A percentile compares a stretch with the other conserved stretches of the same genome.
phyloP scores from a whole-genome alignment of 2,797 vertebrate species.

The Clarias pachynema region DNA sequence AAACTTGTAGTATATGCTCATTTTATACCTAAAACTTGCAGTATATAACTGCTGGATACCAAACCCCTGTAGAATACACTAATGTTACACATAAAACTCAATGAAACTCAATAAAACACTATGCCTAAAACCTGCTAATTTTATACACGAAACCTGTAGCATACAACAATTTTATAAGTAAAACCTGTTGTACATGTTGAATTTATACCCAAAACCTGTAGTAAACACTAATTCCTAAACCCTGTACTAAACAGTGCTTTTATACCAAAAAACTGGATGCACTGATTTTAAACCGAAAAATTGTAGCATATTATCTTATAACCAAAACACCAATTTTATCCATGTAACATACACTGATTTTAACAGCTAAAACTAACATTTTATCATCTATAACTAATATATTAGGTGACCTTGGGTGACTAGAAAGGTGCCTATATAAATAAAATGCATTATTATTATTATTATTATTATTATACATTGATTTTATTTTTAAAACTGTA shows the following conservation, averaged over 20 bases:
- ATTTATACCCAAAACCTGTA: background rate
- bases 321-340: background rate
- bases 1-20: background rate
- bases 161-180: background rate
- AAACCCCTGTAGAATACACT: background rate
- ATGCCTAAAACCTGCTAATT: background rate
- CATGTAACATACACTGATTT: too few relatives aligned
- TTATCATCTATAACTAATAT: background rate
- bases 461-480: too few relatives aligned
- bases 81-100: background rate
- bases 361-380: background rate
- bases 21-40: background rate
- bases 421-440: too few relatives aligned
- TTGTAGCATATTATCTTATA: background rate
- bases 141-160: background rate
- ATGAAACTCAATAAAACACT: too few relatives aligned
- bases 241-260: background rate
- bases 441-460: too few relatives aligned
- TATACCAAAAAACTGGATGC: background rate
- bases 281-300: background rate
- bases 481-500: too few relatives aligned
- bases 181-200: background rate
- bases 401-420: background rate
- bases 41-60: background rate
- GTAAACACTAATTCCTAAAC: background rate